phyloP scores from a whole-genome alignment of 2,888 invertebrate species.

The Xanthia icteritia region DNA sequence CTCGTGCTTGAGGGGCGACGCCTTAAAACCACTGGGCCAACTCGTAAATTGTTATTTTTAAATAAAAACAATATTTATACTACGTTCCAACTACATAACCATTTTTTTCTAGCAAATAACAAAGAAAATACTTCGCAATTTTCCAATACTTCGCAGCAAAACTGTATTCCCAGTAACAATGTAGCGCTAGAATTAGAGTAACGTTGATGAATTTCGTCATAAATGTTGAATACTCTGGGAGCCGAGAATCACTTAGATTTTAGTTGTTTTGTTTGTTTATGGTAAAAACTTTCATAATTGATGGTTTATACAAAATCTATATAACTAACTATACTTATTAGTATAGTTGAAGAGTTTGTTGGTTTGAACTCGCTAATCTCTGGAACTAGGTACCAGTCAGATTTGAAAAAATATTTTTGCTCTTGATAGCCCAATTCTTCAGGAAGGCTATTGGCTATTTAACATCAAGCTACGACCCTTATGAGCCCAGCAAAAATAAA shows the following conservation, averaged over 20 bases:
- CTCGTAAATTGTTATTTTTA: neutral
- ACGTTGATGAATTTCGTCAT: slow-evolving; percentile 53
- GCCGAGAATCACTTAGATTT: slow-evolving; percentile 12
- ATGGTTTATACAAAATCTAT: neutral
- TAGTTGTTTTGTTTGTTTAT: slow-evolving; percentile 25
- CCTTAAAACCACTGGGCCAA: too few relatives aligned
- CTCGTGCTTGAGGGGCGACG: too few relatives aligned
- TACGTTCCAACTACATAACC: neutral
- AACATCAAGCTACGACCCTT: too few relatives aligned
- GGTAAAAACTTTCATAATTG: neutral
- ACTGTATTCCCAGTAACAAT: slow-evolving; percentile 29
- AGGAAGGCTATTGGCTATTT: too few relatives aligned
- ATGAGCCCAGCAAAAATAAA: too few relatives aligned
- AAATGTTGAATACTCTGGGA: slow-evolving; percentile 33
- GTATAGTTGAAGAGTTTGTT: neutral
- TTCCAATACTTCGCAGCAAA: slow-evolving; percentile 3
- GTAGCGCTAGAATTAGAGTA: slow-evolving; percentile 47
- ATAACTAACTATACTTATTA: too few relatives aligned
- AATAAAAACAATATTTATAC: neutral
- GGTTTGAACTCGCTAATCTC: neutral
- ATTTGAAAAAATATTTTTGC: too few relatives aligned
- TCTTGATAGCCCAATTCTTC: too few relatives aligned
- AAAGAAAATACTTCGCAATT: slow-evolving; percentile 15
- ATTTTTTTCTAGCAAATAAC: slow-evolving; percentile 10
- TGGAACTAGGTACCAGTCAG: too few relatives aligned